Percentiles rank a stretch among this genome's conserved stretches.
phyloP scores from a whole-genome alignment of 1,140 invertebrate genomes.

The Helicoverpa armigera region DNA sequence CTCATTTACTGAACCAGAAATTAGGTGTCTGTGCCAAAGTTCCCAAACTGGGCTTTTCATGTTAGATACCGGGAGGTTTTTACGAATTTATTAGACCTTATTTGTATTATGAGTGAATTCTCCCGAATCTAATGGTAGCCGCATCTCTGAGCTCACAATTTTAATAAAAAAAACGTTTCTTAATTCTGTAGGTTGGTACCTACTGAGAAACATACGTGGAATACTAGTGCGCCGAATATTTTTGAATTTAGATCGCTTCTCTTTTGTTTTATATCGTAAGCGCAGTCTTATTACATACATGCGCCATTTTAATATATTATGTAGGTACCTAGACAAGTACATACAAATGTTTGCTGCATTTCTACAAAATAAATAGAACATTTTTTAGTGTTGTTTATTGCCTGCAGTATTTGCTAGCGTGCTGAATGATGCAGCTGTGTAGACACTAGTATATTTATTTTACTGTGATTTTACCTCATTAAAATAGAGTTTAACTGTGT shows the following conservation, averaged over 20 bases:
- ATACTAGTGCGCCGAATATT: slow-evolving; percentile 8
- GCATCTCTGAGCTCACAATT: neutral
- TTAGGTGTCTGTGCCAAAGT: slow-evolving; percentile 6
- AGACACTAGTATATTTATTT: neutral
- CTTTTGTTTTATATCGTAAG: neutral
- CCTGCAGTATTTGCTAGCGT: neutral
- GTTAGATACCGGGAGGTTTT: neutral
- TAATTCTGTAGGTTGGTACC: slow-evolving; percentile 1
- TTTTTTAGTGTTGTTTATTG: neutral
- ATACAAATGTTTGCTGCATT: neutral
- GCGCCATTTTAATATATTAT: too few species aligned
- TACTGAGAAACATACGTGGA: slow-evolving; percentile 13
- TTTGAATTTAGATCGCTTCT: slow-evolving; percentile 28
- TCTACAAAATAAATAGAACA: neutral
- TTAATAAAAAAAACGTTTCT: slow-evolving; percentile 29
- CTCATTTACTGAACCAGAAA: slow-evolving; percentile 1
- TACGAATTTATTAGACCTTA: slow-evolving; percentile 26
- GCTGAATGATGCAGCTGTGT: neutral
- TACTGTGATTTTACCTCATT: slow-evolving; percentile 14
- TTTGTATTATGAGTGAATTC: slow-evolving; percentile 34
- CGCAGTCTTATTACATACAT: too few species aligned
- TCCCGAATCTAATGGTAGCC: slow-evolving; percentile 17
- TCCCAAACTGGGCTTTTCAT: slow-evolving; percentile 11
- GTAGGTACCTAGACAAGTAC: neutral
- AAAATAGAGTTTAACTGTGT: neutral